A percentile compares a stretch with the other conserved stretches of the same genome.
These are phyloP conservation scores for Eilema depressum DNA, from an alignment of 2,888 invertebrate genomes.

Conservation along the genomic window DNA sequence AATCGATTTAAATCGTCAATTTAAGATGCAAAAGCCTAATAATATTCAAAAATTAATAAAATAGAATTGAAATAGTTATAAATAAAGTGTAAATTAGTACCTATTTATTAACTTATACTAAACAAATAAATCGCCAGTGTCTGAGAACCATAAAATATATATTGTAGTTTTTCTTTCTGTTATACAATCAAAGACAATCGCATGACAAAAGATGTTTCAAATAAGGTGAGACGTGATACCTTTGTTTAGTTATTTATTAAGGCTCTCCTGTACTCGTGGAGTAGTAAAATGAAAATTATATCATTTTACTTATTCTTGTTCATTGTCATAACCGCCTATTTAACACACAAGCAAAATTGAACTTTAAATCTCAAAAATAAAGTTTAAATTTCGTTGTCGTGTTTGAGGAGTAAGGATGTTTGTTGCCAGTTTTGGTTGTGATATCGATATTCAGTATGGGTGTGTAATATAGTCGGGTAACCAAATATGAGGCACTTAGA, in stretches of 20 bases:
- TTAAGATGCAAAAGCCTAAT: too few species aligned
- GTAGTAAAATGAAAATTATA: slow-evolving; percentile 84
- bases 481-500: slow-evolving; percentile 85
- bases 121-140: slow-evolving; percentile 58
- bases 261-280: slow-evolving; percentile 75
- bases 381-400: slow-evolving; percentile 41
- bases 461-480: slow-evolving; percentile 81
- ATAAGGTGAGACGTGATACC: slow-evolving; percentile 80
- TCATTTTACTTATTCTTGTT: slow-evolving; percentile 54
- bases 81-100: slow-evolving; percentile 2
- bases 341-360: slow-evolving; percentile 36
- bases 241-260: slow-evolving; percentile 82
- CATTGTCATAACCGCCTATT: slow-evolving; percentile 45
- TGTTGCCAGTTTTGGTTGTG: slow-evolving; percentile 39
- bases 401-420: slow-evolving; percentile 59
- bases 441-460: slow-evolving; percentile 79
- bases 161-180: slow-evolving; percentile 50
- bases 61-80: not conserved
- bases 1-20: too few species aligned
- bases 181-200: slow-evolving; percentile 62
- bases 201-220: slow-evolving; percentile 77
- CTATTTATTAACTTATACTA: slow-evolving; percentile 61
- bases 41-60: not conserved
- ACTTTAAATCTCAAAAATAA: slow-evolving; percentile 34
- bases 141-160: slow-evolving; percentile 57